phyloP scores from a whole-genome alignment of 2,797 vertebrate species.

The Chaenodraco wilsoni region DNA sequence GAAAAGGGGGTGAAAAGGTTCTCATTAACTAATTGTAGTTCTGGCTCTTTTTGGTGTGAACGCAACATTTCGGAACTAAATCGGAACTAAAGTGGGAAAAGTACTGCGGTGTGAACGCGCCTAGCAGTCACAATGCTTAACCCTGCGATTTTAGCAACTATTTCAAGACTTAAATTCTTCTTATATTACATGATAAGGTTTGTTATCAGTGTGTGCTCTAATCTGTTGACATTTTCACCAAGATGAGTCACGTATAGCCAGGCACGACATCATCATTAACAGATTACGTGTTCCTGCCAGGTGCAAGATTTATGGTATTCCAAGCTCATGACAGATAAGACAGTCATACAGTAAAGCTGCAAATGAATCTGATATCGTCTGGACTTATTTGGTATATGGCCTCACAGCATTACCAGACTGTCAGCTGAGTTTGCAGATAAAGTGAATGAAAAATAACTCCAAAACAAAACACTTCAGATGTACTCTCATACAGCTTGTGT shows the following conservation, averaged over 20 bases:
- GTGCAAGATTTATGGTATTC: constrained; percentile 37
- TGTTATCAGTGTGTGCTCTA: constrained; percentile 4
- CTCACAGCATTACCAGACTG: neutral
- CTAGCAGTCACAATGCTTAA: neutral
- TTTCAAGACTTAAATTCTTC: neutral
- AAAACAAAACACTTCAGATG: constrained; percentile 34
- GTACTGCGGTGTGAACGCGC: too few relatives aligned
- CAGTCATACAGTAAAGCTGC: constrained; percentile 9
- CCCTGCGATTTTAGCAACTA: neutral
- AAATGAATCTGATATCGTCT: constrained; percentile 26
- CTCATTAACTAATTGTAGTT: too few relatives aligned
- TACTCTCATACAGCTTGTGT: constrained; percentile 4
- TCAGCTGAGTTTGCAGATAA: constrained; percentile 11
- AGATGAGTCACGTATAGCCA: constrained; percentile 19
- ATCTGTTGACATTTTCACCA: constrained; percentile 1
- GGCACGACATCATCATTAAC: constrained; percentile 56
- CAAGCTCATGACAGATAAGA: constrained; percentile 44
- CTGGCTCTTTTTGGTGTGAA: too few relatives aligned
- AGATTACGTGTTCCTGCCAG: constrained; percentile 55
- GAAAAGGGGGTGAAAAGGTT: too few relatives aligned
- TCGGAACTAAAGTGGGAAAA: too few relatives aligned
- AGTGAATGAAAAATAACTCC: constrained; percentile 1
- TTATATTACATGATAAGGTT: constrained; percentile 7
- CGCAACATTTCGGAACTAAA: too few relatives aligned
- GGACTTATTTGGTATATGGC: constrained; percentile 30